Evolutionary conservation across 53 echinoderm and acorn worm genomes (phyloP).

Genomic region (Paracentrotus lividus): DNA sequence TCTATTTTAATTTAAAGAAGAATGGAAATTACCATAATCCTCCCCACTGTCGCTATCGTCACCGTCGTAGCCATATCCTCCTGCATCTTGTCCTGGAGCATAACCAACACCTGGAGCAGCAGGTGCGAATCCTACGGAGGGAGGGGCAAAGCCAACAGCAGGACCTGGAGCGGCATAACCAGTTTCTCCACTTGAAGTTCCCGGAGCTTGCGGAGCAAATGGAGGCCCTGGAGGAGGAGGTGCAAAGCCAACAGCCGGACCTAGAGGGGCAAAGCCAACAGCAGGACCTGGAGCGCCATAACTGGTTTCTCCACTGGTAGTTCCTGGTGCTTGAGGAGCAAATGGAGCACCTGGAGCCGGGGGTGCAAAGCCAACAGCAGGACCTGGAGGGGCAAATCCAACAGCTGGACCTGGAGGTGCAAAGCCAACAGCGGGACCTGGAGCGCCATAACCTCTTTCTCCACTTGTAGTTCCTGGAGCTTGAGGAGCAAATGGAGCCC

Average conservation of each 20-base stretch:
- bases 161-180: slow-evolving; percentile 12
- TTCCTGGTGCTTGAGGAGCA: neutral
- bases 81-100: neutral
- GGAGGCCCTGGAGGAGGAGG: neutral
- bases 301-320: neutral
- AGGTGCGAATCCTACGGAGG: neutral
- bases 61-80: neutral
- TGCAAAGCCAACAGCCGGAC: neutral
- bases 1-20: neutral
- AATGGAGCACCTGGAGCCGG: slow-evolving; percentile 8
- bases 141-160: neutral
- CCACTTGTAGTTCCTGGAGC: no score
- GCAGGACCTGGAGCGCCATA: neutral
- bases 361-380: neutral
- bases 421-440: neutral
- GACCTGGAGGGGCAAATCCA: slow-evolving; percentile 10
- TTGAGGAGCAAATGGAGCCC: neutral
- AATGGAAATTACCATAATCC: slow-evolving; percentile 21
- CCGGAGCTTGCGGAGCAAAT: neutral
- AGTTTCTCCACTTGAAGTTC: slow-evolving; percentile 1
- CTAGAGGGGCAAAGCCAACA: neutral
- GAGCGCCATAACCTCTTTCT: neutral
- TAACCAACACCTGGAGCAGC: slow-evolving; percentile 5
- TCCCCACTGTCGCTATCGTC: slow-evolving; percentile 43
- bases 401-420: neutral